phyloP scores from a whole-genome alignment of 2,888 invertebrate species.

The Tetrapedia diversipes region DNA sequence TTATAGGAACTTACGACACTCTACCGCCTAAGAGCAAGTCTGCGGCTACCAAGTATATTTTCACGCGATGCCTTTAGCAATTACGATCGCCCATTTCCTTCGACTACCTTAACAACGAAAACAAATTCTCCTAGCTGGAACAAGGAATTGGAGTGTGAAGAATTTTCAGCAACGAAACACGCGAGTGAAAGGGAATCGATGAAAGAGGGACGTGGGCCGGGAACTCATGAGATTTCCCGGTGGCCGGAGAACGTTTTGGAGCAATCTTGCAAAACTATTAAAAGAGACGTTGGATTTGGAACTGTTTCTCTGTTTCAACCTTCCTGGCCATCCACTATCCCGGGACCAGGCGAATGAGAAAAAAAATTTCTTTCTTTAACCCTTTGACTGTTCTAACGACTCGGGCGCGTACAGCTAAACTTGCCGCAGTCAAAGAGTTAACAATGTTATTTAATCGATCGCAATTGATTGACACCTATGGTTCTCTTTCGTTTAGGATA shows the following conservation, averaged over 20 bases:
- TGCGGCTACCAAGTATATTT: constrained; percentile 41
- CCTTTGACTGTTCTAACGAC: no score
- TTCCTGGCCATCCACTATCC: constrained; percentile 34
- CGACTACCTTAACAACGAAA: no score
- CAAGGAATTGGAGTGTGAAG: constrained; percentile 45
- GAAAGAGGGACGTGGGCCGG: constrained; percentile 59
- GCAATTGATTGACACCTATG: not conserved
- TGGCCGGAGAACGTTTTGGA: constrained; percentile 63
- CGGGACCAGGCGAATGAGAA: constrained; percentile 62
- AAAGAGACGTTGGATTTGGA: constrained; percentile 55
- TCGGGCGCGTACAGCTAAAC: no score
- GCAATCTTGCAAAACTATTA: constrained; percentile 21
- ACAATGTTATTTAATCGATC: no score
- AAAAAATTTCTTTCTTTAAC: not conserved
- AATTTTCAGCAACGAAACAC: constrained; percentile 53
- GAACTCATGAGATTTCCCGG: constrained; percentile 58
- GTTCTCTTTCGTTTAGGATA: constrained; percentile 58
- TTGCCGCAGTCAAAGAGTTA: no score
- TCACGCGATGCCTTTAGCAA: no score
- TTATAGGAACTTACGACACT: constrained; percentile 58
- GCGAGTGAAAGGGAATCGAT: not conserved
- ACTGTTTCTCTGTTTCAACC: constrained; percentile 42
- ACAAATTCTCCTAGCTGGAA: constrained; percentile 68
- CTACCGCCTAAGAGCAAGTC: constrained; percentile 4
- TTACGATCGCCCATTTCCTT: no score